Percentiles rank a stretch among this genome's conserved stretches.
phyloP scores from a whole-genome alignment of 2,888 invertebrate species.

The Celastrina argiolus region DNA sequence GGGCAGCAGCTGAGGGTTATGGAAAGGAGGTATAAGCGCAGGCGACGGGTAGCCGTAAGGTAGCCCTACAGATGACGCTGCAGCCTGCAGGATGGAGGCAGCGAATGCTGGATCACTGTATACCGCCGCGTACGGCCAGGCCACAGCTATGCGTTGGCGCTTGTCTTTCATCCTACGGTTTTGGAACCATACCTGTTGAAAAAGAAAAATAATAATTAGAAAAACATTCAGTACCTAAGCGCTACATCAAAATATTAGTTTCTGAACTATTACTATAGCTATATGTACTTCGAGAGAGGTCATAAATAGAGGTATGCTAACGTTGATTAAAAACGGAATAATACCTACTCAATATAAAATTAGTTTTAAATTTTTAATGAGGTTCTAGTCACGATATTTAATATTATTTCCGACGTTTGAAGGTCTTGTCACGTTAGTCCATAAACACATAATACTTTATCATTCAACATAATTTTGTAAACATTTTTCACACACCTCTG shows the following conservation, averaged over 20 bases:
- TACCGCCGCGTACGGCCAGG: slow-evolving; percentile 97
- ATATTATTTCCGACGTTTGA: background rate
- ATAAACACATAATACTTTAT: slow-evolving; percentile 39
- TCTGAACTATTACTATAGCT: background rate
- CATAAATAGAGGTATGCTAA: background rate
- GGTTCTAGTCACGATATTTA: background rate
- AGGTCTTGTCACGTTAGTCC: slow-evolving; percentile 12
- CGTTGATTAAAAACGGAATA: background rate
- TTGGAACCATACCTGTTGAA: slow-evolving; percentile 96
- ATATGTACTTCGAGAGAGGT: background rate
- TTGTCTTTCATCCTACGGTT: slow-evolving; percentile 98
- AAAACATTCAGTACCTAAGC: background rate
- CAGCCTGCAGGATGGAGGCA: slow-evolving; percentile 93
- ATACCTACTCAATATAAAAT: background rate
- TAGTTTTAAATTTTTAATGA: background rate
- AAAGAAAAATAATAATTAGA: slow-evolving; percentile 35
- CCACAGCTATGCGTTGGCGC: slow-evolving; percentile 93
- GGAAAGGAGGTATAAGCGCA: slow-evolving; percentile 76
- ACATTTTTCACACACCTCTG: slow-evolving; percentile 48
- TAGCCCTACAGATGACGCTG: slow-evolving; percentile 84
- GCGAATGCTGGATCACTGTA: slow-evolving; percentile 96
- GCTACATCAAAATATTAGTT: background rate
- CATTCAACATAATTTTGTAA: slow-evolving; percentile 38
- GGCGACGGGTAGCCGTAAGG: slow-evolving; percentile 80
- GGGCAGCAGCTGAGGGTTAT: slow-evolving; percentile 78